Evolutionary conservation across 1,140 invertebrate genomes (phyloP).

Genomic region (Drosophila ogumai): DNA sequence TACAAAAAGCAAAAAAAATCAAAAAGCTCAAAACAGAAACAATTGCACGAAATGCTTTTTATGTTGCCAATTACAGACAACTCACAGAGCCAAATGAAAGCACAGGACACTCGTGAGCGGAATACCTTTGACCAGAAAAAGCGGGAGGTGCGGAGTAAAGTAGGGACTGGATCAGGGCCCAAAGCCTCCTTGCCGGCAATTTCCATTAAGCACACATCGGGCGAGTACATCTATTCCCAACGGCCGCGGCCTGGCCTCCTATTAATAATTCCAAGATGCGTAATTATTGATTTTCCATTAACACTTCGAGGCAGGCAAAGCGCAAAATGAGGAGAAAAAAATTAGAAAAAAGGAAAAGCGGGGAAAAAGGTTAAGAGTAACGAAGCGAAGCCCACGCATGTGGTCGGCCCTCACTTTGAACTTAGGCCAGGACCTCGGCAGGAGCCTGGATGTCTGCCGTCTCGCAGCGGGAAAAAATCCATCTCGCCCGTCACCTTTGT

Average conservation of each 20-base stretch:
- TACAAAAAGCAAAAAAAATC: conserved; percentile 17
- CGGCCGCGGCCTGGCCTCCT: conserved; percentile 32
- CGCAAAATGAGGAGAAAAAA: conserved; percentile 30
- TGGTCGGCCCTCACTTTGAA: conserved; percentile 70
- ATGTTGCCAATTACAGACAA: conserved; percentile 66
- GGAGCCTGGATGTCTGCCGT: conserved; percentile 48
- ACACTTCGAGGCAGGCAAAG: conserved; percentile 69
- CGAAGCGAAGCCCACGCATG: conserved; percentile 55
- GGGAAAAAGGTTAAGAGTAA: conserved; percentile 39
- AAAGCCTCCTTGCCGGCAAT: conserved; percentile 24
- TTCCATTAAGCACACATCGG: conserved; percentile 33
- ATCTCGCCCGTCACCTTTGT: conserved; percentile 70
- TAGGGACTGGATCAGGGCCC: neutral
- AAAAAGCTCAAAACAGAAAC: conserved; percentile 45
- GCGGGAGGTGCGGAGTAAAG: neutral
- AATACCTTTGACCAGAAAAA: conserved; percentile 27
- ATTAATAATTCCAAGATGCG: conserved; percentile 84
- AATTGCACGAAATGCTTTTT: conserved; percentile 62
- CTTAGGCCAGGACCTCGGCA: conserved; percentile 61
- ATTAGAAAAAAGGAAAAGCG: conserved; percentile 23
- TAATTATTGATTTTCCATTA: conserved; percentile 84
- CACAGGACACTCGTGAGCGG: conserved; percentile 17
- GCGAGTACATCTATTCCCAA: conserved; percentile 13
- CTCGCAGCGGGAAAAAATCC: conserved; percentile 65
- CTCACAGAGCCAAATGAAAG: conserved; percentile 29